A percentile compares a stretch with the other conserved stretches of the same genome.
These are phyloP conservation scores for Prosapia bicincta DNA, from an alignment of 2,888 invertebrate genomes.

Conservation along the genomic window DNA sequence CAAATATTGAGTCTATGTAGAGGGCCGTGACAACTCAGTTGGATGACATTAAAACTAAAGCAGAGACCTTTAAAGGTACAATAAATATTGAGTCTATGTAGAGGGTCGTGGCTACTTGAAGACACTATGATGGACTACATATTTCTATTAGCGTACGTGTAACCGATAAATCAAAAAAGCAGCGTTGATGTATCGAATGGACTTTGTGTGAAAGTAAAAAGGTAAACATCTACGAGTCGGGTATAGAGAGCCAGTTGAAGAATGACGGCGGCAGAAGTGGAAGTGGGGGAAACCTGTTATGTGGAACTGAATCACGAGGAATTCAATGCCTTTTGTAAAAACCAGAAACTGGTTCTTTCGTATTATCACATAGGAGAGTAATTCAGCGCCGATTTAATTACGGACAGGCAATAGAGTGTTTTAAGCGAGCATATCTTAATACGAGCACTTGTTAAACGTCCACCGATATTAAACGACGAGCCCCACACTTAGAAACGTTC, in stretches of 20 bases:
- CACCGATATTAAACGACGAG: constrained; percentile 7
- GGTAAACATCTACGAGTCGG: neutral
- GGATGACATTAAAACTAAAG: too few relatives aligned
- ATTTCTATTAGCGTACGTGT: too few relatives aligned
- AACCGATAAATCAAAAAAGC: too few relatives aligned
- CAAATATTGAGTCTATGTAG: too few relatives aligned
- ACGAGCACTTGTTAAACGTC: constrained; percentile 13
- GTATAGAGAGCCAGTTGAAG: too few relatives aligned
- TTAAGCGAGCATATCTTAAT: constrained; percentile 27
- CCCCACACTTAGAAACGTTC: neutral
- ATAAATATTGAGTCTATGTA: too few relatives aligned
- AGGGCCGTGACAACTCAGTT: too few relatives aligned
- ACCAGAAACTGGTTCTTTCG: constrained; percentile 22
- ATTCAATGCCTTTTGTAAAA: constrained; percentile 10
- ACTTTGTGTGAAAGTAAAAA: neutral
- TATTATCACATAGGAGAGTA: constrained; percentile 26
- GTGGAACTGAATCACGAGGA: neutral
- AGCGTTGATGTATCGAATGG: too few relatives aligned
- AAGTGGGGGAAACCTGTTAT: neutral
- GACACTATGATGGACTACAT: too few relatives aligned
- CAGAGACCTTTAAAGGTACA: too few relatives aligned
- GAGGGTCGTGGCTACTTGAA: too few relatives aligned
- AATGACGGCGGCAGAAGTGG: too few relatives aligned
- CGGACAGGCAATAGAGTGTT: constrained; percentile 14
- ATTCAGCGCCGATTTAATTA: constrained; percentile 16